Percentiles rank a stretch among this genome's conserved stretches.
Conservation (phyloP, 1,140 invertebrate species). For the Plutomurus gul region DNA sequence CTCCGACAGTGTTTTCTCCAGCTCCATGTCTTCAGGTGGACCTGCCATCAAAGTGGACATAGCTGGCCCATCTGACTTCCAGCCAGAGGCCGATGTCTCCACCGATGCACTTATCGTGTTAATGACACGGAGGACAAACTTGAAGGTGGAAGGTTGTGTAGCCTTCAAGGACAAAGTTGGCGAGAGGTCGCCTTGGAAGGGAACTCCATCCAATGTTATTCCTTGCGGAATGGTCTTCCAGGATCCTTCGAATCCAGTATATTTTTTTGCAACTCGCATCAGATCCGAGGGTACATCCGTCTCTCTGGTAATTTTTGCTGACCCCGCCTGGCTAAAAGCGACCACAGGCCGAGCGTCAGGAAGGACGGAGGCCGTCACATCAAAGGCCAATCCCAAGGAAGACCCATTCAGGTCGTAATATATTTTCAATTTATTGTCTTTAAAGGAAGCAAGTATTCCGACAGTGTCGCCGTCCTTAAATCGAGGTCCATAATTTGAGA, state of each 20-base stretch:
- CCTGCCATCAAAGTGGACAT: background rate
- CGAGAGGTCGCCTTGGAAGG: background rate
- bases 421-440: background rate
- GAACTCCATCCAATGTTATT: background rate
- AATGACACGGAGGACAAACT: background rate
- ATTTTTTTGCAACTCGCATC: background rate
- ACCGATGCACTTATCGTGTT: background rate
- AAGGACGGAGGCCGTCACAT: background rate
- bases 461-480: background rate
- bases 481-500: background rate
- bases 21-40: background rate
- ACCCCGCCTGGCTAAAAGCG: background rate
- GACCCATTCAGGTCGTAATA: background rate
- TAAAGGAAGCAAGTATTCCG: background rate
- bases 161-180: background rate
- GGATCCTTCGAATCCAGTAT: background rate
- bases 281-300: background rate
- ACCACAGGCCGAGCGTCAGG: background rate
- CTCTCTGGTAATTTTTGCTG: background rate
- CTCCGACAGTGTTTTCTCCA: background rate
- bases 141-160: background rate
- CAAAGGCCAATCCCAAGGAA: background rate
- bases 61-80: background rate
- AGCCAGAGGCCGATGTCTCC: background rate
- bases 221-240: background rate